phyloP scores from a whole-genome alignment of 2,113 vertebrate species.

The Istiophorus platypterus region DNA sequence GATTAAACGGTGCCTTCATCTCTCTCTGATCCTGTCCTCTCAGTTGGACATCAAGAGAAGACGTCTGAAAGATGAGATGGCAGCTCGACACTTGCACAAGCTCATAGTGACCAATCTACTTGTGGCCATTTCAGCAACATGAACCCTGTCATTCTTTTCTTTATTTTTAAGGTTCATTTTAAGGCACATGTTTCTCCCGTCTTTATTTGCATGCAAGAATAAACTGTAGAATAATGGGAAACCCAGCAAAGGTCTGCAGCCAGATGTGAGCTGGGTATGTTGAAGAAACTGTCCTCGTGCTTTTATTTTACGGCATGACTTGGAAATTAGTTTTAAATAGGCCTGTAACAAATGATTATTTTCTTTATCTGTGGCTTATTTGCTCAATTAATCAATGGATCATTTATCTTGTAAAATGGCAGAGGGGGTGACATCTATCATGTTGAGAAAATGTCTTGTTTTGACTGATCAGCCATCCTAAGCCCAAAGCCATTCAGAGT shows the following conservation, averaged over 20 bases:
- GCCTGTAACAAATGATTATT: background rate
- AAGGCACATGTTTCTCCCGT: no score
- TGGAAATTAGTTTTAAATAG: background rate
- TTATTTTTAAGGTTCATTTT: no score
- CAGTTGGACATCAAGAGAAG: conserved; percentile 63
- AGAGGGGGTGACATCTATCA: background rate
- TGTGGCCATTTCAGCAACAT: no score
- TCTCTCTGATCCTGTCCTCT: conserved; percentile 69
- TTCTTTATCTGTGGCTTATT: background rate
- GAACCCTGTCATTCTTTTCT: no score
- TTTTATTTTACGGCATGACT: background rate
- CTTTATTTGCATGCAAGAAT: background rate
- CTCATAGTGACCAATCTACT: conserved; percentile 1
- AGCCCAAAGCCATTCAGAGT: background rate
- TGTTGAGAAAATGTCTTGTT: background rate
- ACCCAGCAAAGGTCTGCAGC: background rate
- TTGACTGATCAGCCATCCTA: background rate
- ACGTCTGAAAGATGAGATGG: conserved; percentile 36
- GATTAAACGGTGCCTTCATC: conserved; percentile 69
- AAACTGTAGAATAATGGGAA: background rate
- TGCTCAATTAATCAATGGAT: background rate
- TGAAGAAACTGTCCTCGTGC: background rate
- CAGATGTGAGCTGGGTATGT: background rate
- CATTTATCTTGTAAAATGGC: background rate
- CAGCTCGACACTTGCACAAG: background rate